These are phyloP conservation scores for Nomada ruficornis DNA, from an alignment of 2,888 invertebrate genomes.

Conservation along the genomic window DNA sequence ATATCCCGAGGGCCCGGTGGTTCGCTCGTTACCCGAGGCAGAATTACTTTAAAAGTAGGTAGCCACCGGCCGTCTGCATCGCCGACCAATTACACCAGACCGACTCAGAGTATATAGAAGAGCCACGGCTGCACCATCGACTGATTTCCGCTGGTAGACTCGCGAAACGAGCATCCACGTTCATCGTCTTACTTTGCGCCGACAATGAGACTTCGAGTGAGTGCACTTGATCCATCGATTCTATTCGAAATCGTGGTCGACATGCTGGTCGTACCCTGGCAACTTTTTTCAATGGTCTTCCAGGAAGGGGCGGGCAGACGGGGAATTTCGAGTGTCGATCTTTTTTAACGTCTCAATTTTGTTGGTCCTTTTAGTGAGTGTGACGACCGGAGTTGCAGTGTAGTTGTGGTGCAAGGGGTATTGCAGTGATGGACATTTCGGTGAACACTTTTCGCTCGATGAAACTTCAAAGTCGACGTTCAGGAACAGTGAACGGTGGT, in stretches of 20 bases:
- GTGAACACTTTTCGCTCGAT: background rate
- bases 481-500: conserved; percentile 17
- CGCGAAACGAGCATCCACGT: conserved; percentile 72
- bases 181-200: conserved; percentile 54
- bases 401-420: background rate
- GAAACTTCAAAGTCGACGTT: background rate
- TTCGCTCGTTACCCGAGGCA: conserved; percentile 74
- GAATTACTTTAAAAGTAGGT: conserved; percentile 81
- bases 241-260: background rate
- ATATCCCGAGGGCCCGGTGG: conserved; percentile 63
- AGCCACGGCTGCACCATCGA: conserved; percentile 73
- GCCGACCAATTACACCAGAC: conserved; percentile 77
- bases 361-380: background rate
- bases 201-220: conserved; percentile 77
- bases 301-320: background rate
- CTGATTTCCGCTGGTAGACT: conserved; percentile 79
- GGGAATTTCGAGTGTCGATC: background rate
- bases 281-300: no score
- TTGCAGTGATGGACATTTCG: background rate
- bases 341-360: background rate
- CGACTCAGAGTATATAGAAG: conserved; percentile 67
- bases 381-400: background rate
- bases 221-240: conserved; percentile 60
- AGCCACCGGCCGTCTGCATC: conserved; percentile 67
- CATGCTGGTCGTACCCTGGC: background rate